Evolutionary conservation across 2,888 invertebrate genomes (phyloP).

Genomic region (Platynereis dumerilii): DNA sequence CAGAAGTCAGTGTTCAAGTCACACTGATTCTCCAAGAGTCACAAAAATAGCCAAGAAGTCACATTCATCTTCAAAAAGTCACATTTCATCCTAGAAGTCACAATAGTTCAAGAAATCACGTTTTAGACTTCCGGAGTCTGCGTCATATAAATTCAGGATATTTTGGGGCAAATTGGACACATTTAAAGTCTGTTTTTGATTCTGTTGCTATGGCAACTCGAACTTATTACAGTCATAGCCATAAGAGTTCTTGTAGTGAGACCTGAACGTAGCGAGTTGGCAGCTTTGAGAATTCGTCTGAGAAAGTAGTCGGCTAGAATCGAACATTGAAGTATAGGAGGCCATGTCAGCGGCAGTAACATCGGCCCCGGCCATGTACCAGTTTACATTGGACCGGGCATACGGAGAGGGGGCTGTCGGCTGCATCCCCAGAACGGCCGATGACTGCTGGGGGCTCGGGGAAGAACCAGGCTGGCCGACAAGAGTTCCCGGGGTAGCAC

Average conservation of each 20-base stretch:
- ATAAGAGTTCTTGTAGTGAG: conserved; percentile 23
- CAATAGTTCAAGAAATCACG: no score
- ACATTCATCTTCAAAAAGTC: no score
- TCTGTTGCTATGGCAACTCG: conserved; percentile 10
- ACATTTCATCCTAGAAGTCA: no score
- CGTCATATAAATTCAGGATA: no score
- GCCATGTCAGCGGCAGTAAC: conserved; percentile 16
- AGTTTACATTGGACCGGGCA: conserved; percentile 3
- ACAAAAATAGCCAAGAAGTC: no score
- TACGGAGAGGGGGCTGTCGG: conserved; percentile 6
- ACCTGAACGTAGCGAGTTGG: conserved; percentile 26
- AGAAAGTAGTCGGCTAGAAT: conserved; percentile 17
- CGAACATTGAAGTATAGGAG: conserved; percentile 11
- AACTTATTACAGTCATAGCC: conserved; percentile 27
- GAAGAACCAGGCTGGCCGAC: background rate
- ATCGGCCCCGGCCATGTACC: conserved; percentile 17
- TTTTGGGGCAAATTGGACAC: no score
- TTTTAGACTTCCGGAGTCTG: no score
- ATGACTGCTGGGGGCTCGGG: background rate
- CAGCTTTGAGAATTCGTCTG: conserved; percentile 21
- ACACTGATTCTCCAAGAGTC: no score
- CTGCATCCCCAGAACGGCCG: conserved; percentile 14
- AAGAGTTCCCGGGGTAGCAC: background rate
- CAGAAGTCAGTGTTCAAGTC: no score
- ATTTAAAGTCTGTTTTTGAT: no score